A percentile compares a stretch with the other conserved stretches of the same genome.
Conservation (phyloP, 2,888 invertebrate species). For the Coenonympha glycerion region DNA sequence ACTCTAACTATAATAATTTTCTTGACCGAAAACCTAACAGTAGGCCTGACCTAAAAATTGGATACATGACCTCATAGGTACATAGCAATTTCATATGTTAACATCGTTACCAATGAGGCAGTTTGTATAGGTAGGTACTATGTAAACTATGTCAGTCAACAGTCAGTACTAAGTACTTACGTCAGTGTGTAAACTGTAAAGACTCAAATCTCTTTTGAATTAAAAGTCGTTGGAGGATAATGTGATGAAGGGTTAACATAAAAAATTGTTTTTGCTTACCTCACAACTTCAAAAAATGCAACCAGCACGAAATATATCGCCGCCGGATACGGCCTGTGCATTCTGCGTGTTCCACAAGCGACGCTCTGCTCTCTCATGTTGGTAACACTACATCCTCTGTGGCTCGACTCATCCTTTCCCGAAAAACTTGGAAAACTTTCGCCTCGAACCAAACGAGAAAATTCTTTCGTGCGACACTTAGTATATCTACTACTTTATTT, state of each 20-base stretch:
- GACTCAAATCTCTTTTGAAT: too few relatives aligned
- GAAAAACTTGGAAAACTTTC: conserved; percentile 7
- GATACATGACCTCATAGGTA: too few relatives aligned
- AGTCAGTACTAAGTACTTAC: too few relatives aligned
- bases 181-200: too few relatives aligned
- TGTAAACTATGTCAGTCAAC: too few relatives aligned
- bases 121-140: too few relatives aligned
- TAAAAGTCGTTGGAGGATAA: too few relatives aligned
- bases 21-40: too few relatives aligned
- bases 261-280: conserved; percentile 49
- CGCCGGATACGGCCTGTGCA: conserved; percentile 54
- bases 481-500: neutral
- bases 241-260: neutral
- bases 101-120: too few relatives aligned
- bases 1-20: too few relatives aligned
- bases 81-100: too few relatives aligned
- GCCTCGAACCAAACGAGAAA: conserved; percentile 16
- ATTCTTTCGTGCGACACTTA: neutral
- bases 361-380: conserved; percentile 59
- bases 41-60: too few relatives aligned
- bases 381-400: conserved; percentile 63
- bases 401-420: conserved; percentile 57
- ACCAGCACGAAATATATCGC: conserved; percentile 57
- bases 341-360: conserved; percentile 53
- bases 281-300: conserved; percentile 58